Conservation (phyloP, 2,797 vertebrate genomes). For the Gallinago stenura region DNA sequence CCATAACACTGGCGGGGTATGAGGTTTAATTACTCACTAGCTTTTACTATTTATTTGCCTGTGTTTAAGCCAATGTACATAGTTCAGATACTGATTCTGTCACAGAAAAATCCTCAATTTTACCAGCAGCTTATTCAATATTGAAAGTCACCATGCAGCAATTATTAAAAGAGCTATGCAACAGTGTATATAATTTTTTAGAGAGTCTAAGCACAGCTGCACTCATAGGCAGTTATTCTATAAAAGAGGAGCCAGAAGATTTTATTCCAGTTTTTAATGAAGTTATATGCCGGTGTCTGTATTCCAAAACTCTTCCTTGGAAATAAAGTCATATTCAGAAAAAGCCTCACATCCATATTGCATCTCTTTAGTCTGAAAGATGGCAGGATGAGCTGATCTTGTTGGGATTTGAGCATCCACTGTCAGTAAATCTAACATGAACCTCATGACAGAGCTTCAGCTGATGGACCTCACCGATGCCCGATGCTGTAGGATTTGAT, state of each 20-base stretch:
- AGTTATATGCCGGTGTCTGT: neutral
- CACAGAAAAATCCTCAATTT: neutral
- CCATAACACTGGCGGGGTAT: neutral
- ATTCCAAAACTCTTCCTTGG: neutral
- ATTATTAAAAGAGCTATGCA: neutral
- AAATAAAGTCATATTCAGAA: neutral
- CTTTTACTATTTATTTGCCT: neutral
- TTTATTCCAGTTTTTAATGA: neutral
- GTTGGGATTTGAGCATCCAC: neutral
- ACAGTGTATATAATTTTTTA: neutral
- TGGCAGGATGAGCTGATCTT: neutral
- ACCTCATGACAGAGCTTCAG: neutral
- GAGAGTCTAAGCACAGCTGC: neutral
- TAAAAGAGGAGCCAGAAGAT: neutral
- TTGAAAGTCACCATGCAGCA: neutral
- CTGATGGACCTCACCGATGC: fast-evolving
- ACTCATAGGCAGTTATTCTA: neutral
- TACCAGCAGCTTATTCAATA: neutral
- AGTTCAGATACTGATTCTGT: neutral
- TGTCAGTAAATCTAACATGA: neutral
- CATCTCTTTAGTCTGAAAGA: neutral
- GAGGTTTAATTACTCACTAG: neutral
- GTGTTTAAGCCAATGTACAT: neutral
- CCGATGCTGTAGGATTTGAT: neutral
- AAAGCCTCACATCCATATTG: neutral